These are phyloP conservation scores for Drosophila insularis DNA, from an alignment of 1,140 invertebrate genomes.

Conservation along the genomic window DNA sequence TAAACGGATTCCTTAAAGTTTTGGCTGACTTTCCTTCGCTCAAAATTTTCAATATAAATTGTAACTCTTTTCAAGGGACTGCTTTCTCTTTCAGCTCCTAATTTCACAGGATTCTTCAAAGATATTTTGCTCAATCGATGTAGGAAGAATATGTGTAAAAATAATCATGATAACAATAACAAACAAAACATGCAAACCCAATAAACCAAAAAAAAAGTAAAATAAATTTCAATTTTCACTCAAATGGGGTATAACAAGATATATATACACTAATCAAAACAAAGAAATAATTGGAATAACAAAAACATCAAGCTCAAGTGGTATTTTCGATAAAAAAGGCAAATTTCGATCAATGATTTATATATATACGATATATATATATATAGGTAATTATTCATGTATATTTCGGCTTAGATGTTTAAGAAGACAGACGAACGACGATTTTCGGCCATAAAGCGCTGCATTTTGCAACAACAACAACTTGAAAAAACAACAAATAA, in stretches of 20 bases:
- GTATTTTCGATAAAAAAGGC: constrained; percentile 27
- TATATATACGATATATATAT: background rate
- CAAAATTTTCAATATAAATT: no score
- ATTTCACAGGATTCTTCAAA: no score
- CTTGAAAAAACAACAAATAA: constrained; percentile 7
- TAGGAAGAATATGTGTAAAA: background rate
- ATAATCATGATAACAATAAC: background rate
- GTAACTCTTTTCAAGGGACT: no score
- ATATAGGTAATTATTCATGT: background rate
- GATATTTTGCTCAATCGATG: no score
- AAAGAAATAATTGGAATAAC: constrained; percentile 25
- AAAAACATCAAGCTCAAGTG: constrained; percentile 52
- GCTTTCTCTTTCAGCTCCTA: no score
- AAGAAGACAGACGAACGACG: constrained; percentile 10
- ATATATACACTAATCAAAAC: constrained; percentile 12
- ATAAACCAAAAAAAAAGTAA: background rate
- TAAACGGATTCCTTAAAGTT: no score
- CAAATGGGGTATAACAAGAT: constrained; percentile 5
- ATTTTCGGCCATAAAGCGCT: constrained; percentile 50
- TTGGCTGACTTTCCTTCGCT: no score
- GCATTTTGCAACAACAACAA: constrained; percentile 43
- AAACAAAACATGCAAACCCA: background rate
- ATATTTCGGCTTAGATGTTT: constrained; percentile 64
- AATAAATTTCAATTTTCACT: background rate
- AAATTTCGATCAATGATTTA: constrained; percentile 37